These are phyloP conservation scores for Cosmopolites sordidus DNA, from an alignment of 2,888 invertebrate species.

Conservation along the genomic window DNA sequence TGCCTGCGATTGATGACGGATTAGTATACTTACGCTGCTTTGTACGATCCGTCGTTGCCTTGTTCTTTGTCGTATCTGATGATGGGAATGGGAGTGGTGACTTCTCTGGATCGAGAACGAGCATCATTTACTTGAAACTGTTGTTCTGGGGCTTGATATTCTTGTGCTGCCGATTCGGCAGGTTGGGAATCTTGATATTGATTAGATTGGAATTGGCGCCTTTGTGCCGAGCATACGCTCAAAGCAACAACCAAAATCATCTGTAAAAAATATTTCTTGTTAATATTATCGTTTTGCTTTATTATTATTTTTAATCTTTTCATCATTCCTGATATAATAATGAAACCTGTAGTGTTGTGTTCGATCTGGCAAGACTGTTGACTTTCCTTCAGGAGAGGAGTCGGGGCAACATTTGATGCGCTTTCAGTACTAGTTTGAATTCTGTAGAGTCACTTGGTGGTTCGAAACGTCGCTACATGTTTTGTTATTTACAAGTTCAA, in stretches of 20 bases:
- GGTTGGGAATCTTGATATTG: slow-evolving; percentile 6
- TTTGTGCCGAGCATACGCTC: slow-evolving; percentile 12
- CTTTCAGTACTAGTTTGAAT: too few relatives aligned
- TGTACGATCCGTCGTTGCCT: slow-evolving; percentile 78
- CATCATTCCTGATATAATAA: too few relatives aligned
- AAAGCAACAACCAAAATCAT: slow-evolving; percentile 1
- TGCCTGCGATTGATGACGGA: too few relatives aligned
- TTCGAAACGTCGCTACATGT: too few relatives aligned
- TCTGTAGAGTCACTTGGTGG: too few relatives aligned
- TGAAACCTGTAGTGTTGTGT: too few relatives aligned
- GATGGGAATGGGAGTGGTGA: slow-evolving; percentile 77
- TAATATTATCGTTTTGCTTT: background rate
- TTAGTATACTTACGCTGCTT: slow-evolving; percentile 62
- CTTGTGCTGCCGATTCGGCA: background rate
- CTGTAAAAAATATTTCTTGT: slow-evolving; percentile 1
- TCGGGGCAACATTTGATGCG: too few relatives aligned
- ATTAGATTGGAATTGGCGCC: slow-evolving; percentile 7
- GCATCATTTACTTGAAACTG: slow-evolving; percentile 28
- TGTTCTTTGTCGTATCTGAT: slow-evolving; percentile 79
- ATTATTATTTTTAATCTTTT: too few relatives aligned
- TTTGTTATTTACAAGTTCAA: too few relatives aligned
- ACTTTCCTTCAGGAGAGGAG: too few relatives aligned
- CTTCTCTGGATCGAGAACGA: slow-evolving; percentile 47
- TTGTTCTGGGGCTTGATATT: slow-evolving; percentile 19
- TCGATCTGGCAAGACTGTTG: too few relatives aligned